Percentiles rank a stretch among this genome's conserved stretches.
These are phyloP conservation scores for Pipa parva DNA, from an alignment of 2,113 vertebrate genomes.

Conservation along the genomic window DNA sequence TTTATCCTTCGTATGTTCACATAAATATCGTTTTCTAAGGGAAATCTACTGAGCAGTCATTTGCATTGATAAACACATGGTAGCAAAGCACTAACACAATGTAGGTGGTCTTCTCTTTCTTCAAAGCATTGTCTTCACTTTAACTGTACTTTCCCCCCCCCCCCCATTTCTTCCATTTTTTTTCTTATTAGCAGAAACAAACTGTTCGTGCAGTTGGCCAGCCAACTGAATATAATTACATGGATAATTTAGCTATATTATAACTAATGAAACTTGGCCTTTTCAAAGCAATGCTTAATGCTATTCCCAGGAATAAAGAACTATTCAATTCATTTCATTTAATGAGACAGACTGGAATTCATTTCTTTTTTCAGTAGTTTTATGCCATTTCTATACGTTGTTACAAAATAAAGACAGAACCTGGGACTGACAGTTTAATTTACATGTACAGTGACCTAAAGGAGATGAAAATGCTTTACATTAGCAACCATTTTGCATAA, in stretches of 20 bases:
- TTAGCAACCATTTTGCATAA: slow-evolving; percentile 48
- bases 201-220: slow-evolving; percentile 33
- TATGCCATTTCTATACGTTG: slow-evolving; percentile 38
- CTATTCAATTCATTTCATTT: slow-evolving; percentile 42
- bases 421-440: slow-evolving; percentile 42
- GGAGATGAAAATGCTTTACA: slow-evolving; percentile 46
- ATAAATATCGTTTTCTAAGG: background rate
- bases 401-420: slow-evolving; percentile 23
- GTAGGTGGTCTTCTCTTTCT: background rate
- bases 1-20: background rate
- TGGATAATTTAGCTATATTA: slow-evolving; percentile 40
- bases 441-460: slow-evolving; percentile 31
- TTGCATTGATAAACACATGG: slow-evolving; percentile 9
- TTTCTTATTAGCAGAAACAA: background rate
- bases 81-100: slow-evolving; percentile 8
- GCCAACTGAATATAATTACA: slow-evolving; percentile 40
- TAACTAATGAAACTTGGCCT: slow-evolving; percentile 43
- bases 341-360: slow-evolving; percentile 42
- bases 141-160: slow-evolving; percentile 6
- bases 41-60: background rate
- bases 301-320: slow-evolving; percentile 31
- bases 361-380: slow-evolving; percentile 42
- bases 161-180: accelerated
- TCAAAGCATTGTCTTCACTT: background rate
- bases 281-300: slow-evolving; percentile 25